phyloP scores from a whole-genome alignment of 2,888 invertebrate genomes.

The Ypsolopha scabrella region DNA sequence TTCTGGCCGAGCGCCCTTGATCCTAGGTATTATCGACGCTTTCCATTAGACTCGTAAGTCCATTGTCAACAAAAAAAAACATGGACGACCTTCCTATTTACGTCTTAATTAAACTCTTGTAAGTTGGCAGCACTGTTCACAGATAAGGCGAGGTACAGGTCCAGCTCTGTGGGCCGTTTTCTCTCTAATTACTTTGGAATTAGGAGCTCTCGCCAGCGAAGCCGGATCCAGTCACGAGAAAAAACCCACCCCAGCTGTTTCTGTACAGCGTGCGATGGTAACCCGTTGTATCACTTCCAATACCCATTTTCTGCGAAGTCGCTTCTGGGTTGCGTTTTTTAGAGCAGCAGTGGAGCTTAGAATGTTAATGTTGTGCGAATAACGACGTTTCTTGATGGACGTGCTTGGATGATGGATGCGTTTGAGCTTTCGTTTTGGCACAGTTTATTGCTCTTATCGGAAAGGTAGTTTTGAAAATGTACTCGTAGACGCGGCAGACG shows the following conservation, averaged over 20 bases:
- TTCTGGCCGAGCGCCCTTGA: too few species aligned
- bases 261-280: background rate
- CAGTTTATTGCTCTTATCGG: too few species aligned
- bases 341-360: too few species aligned
- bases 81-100: background rate
- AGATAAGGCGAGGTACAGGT: background rate
- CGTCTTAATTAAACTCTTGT: background rate
- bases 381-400: too few species aligned
- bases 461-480: too few species aligned
- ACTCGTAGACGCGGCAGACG: too few species aligned
- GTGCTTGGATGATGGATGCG: too few species aligned
- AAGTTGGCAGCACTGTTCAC: too few species aligned
- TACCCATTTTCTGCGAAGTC: background rate
- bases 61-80: background rate
- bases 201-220: background rate
- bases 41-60: too few species aligned
- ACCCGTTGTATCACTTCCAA: background rate
- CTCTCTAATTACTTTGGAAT: background rate
- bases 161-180: background rate
- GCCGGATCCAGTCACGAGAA: background rate
- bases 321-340: background rate
- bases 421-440: too few species aligned
- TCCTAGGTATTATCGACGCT: too few species aligned
- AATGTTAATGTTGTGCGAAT: too few species aligned
- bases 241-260: background rate